Evolutionary conservation across 1,140 invertebrate species (phyloP).

Genomic region (Schlechtendalia chinensis): DNA sequence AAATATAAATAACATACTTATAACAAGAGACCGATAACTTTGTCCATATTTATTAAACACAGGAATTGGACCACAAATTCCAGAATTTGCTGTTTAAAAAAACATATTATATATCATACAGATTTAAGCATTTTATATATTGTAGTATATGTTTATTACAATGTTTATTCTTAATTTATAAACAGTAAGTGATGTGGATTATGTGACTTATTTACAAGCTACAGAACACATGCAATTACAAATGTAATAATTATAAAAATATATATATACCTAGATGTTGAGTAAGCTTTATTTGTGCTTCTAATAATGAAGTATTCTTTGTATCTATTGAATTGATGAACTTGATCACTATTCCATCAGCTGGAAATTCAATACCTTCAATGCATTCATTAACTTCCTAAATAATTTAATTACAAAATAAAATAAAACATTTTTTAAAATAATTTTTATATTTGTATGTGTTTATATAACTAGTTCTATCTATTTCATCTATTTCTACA

Average conservation of each 20-base stretch:
- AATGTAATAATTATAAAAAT: not conserved
- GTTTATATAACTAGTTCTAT: no score
- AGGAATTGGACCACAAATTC: not conserved
- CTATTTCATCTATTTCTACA: no score
- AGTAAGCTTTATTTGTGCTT: slow-evolving; percentile 35
- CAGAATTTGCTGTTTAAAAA: slow-evolving; percentile 9
- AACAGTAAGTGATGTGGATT: not conserved
- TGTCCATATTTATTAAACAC: slow-evolving; percentile 28
- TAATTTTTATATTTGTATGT: no score
- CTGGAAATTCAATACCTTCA: slow-evolving; percentile 36
- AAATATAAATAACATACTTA: slow-evolving; percentile 7
- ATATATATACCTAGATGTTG: slow-evolving; percentile 7
- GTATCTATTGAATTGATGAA: slow-evolving; percentile 31
- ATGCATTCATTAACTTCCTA: slow-evolving; percentile 8
- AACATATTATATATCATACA: not conserved
- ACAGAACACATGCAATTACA: not conserved
- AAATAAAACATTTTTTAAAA: no score
- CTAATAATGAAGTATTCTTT: not conserved
- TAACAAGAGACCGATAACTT: not conserved
- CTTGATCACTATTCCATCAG: slow-evolving; percentile 28
- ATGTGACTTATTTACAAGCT: not conserved
- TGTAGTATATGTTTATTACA: not conserved
- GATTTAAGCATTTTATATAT: not conserved
- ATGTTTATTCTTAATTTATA: not conserved
- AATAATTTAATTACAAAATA: not conserved